These are phyloP conservation scores for Eulemur rubriventer DNA, from an alignment of 2,797 vertebrate species.

Conservation along the genomic window DNA sequence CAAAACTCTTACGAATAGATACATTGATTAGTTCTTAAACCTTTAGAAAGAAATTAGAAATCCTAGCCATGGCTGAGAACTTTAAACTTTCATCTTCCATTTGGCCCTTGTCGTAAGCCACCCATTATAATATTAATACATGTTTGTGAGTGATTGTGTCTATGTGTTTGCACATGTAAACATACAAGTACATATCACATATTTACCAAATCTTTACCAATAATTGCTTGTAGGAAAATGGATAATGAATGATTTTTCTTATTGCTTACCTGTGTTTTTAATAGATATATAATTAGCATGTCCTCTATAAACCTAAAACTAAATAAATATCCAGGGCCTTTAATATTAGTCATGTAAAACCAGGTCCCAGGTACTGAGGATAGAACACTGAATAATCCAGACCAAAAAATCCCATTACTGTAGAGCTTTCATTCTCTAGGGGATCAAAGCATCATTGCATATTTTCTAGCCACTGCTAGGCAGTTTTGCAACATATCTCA, in stretches of 20 bases:
- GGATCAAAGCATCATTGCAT: background rate
- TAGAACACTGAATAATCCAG: background rate
- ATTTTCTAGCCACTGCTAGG: background rate
- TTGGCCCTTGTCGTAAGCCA: background rate
- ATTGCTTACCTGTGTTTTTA: background rate
- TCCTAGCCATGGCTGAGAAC: background rate
- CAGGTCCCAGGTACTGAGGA: background rate
- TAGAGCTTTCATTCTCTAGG: background rate
- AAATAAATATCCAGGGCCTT: background rate
- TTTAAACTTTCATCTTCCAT: background rate
- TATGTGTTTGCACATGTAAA: background rate
- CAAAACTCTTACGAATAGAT: background rate
- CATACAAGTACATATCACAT: background rate
- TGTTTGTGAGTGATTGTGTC: background rate
- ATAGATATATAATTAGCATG: background rate
- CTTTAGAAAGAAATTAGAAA: background rate
- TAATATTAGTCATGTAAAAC: background rate
- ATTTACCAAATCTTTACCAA: background rate
- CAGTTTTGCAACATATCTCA: background rate
- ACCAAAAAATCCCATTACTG: background rate
- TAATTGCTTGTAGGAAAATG: background rate
- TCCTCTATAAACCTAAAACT: background rate
- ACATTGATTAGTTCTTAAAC: conserved; percentile 9
- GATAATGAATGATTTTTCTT: background rate
- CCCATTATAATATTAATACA: background rate